Evolutionary conservation across 2,797 vertebrate species (phyloP).

Genomic region (Arnoldichthys spilopterus): DNA sequence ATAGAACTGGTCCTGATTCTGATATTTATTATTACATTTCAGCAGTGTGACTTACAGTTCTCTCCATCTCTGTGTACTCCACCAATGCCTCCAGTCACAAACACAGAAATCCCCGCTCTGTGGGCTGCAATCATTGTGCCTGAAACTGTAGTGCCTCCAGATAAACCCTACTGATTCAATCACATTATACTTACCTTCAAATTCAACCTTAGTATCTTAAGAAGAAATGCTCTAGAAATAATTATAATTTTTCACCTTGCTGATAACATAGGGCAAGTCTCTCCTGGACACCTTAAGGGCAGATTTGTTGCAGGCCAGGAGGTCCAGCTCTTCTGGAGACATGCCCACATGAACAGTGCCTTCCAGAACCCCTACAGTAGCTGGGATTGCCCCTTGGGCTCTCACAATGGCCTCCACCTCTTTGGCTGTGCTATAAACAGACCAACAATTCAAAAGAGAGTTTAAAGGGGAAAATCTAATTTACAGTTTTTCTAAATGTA

Average conservation of each 20-base stretch:
- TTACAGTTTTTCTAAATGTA: neutral
- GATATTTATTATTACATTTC: neutral
- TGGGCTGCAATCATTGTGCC: slow-evolving; percentile 90
- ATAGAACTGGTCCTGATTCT: neutral
- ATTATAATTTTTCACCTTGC: slow-evolving; percentile 75
- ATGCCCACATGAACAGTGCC: slow-evolving; percentile 84
- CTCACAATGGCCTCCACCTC: slow-evolving; percentile 84
- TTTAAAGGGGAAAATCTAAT: neutral
- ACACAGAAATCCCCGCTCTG: slow-evolving; percentile 83
- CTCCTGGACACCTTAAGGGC: slow-evolving; percentile 83
- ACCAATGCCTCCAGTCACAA: slow-evolving; percentile 90
- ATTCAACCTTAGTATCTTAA: neutral
- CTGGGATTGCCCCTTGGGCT: slow-evolving; percentile 81
- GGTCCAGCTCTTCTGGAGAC: slow-evolving; percentile 77
- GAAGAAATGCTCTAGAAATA: neutral
- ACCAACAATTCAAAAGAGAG: neutral
- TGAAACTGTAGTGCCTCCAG: slow-evolving; percentile 89
- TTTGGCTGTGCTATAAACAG: slow-evolving; percentile 80
- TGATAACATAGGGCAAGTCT: slow-evolving; percentile 85
- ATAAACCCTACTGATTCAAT: slow-evolving; percentile 77
- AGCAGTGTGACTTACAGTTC: slow-evolving; percentile 77
- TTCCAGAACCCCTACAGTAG: slow-evolving; percentile 82
- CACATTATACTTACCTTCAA: slow-evolving; percentile 13
- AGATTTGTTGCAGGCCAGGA: slow-evolving; percentile 74
- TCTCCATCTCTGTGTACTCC: slow-evolving; percentile 89